Evolutionary conservation across 2,888 invertebrate genomes (phyloP).

Genomic region (Sympetrum striolatum): DNA sequence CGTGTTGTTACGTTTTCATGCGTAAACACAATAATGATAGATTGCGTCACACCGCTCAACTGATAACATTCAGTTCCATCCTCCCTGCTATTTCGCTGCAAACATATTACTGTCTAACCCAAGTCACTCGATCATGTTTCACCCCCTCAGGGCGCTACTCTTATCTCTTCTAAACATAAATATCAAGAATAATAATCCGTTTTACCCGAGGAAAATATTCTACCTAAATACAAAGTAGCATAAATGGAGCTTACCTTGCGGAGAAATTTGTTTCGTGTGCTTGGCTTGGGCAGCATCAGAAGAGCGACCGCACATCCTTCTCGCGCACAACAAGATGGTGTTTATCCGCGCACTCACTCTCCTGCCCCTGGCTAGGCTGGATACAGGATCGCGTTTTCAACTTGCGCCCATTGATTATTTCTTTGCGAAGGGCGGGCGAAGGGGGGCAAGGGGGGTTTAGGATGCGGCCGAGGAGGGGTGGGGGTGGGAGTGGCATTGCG

Average conservation of each 20-base stretch:
- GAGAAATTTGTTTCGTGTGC: conserved; percentile 1
- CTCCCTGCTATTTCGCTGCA: background rate
- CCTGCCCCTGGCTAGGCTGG: conserved; percentile 41
- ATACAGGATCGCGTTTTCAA: conserved; percentile 50
- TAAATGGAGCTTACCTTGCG: background rate
- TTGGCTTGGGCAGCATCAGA: conserved; percentile 16
- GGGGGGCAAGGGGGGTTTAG: conserved; percentile 42
- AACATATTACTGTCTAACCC: background rate
- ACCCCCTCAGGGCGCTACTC: background rate
- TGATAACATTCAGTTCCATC: background rate
- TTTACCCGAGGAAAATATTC: background rate
- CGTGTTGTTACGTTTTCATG: background rate
- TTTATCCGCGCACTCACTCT: conserved; percentile 40
- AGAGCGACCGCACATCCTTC: conserved; percentile 36
- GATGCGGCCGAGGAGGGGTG: background rate
- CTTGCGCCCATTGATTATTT: conserved; percentile 56
- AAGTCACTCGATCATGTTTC: background rate
- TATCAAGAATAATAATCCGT: background rate
- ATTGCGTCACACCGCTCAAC: background rate
- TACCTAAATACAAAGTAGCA: background rate
- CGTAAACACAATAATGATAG: background rate
- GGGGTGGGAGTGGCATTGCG: conserved; percentile 53
- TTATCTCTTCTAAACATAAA: background rate
- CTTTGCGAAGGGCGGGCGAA: conserved; percentile 56
- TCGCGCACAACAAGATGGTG: conserved; percentile 43